Base-by-base conservation (phyloP, 2,888 invertebrate genomes). In the Eurytoma californica region DNA sequence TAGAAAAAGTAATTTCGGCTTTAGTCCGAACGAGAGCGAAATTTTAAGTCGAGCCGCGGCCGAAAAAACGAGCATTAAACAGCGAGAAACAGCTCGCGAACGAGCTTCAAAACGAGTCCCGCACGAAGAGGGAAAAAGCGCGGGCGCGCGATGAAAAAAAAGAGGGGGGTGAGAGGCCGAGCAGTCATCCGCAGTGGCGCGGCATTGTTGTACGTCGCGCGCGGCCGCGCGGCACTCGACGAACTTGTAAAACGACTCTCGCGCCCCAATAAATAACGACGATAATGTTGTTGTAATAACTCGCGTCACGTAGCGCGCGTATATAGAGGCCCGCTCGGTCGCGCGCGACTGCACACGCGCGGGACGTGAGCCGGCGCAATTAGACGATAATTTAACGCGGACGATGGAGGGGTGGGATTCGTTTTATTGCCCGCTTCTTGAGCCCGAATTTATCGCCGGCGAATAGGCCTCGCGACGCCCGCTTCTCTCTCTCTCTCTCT, bases 241-340 rank as follows among this genome's bases (percentile, higher is more conserved):
- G 20, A 47, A n/a, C 51, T 53, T 51, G 24, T 49, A 70, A 60
- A 69, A 24, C 70, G 20, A 60, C 39, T 20, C 70, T 55, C 67
- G 66, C 47, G n/a, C 76, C 12, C 60, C 69, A 47, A 67, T 80
- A 80, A 80, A 73, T 80, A 80, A 72, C 65, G 39, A 16, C 72
- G 68, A 80, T 80, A 77, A 73, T 72, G 57, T 80, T 77, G 72
- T 69, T 80, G 72, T 68, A 77, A 80, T 76, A 80, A 80, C 72
- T 80, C 65, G 61, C 65, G 69, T 77, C 73, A 74, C 73, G 74
- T 73, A 63, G 57, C 28, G 20, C 13, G 60, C 49, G 20, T 73
- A 57, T 73, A 65, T 39, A 65, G 16, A 65, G 14, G 53, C 20
- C 39, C 3, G 39, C 20, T 28, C 63, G 18, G 28, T 20, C 14